phyloP scores from a whole-genome alignment of 2,888 invertebrate genomes.

The Sarcophaga carnaria region DNA sequence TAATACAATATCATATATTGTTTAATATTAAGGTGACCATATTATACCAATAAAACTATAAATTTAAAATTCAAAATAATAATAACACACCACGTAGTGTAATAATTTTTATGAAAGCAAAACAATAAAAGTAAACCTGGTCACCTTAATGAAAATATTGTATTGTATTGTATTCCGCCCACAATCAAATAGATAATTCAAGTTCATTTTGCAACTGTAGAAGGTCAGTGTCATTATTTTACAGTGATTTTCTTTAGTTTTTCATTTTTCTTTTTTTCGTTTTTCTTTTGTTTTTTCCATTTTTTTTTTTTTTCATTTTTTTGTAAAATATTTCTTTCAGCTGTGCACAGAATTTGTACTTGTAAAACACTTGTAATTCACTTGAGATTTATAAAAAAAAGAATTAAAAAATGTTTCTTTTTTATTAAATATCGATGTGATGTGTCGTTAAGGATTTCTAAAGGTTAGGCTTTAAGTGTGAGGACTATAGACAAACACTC shows the following conservation, averaged over 20 bases:
- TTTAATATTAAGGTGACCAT: conserved; percentile 41
- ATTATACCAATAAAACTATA: not conserved
- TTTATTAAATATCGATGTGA: not conserved
- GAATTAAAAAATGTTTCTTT: not conserved
- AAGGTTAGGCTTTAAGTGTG: no score
- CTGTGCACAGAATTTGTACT: not conserved
- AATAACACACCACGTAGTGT: no score
- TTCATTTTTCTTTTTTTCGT: not conserved
- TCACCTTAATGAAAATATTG: not conserved
- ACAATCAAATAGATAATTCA: conserved; percentile 47
- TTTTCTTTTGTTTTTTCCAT: not conserved
- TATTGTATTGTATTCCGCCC: conserved; percentile 20
- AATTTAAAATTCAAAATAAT: not conserved
- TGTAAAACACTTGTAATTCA: not conserved
- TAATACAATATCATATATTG: conserved; percentile 37
- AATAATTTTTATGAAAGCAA: no score
- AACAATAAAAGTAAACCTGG: not conserved
- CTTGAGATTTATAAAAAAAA: not conserved
- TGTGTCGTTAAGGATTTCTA: no score
- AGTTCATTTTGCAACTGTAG: conserved; percentile 53
- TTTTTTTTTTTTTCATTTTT: conserved; percentile 5
- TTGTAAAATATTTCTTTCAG: not conserved
- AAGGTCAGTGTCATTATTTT: conserved; percentile 60
- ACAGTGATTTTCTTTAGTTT: not conserved
- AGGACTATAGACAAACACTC: no score